Base-by-base conservation (phyloP, 1,140 invertebrate species). In the Penaeus indicus region DNA sequence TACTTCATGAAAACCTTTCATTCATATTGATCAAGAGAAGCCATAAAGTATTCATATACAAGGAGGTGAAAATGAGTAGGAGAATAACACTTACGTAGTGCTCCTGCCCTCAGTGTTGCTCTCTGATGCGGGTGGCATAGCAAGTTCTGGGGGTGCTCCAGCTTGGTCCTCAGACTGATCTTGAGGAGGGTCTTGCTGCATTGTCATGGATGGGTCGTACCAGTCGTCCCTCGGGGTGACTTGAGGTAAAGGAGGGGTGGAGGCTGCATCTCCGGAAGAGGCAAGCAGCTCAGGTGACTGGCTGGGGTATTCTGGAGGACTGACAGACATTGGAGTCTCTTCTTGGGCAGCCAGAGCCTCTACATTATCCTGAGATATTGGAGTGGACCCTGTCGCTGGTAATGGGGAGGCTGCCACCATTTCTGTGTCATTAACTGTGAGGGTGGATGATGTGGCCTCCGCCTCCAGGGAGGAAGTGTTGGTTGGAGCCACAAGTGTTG, bases 241-340 rank as follows among this genome's bases (percentile, higher is more conserved):
- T 60, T 88, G 89, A 32, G 91, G 87, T 19, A 77, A 78, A 21
- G 87, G 78, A 32, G 89, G 77, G 21, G 88, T 82, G n/a, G 69
- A 62, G 38, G 80, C 95, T n/a, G 95, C 93, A 90, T 95, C 95
- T 7, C 94, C 92, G 64, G 92, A 91, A 89, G 92, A 91, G 67
- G 90, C 90, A 72, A 90, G 81, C 77, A 91, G 91, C 72, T 91
- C 91, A 11, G 90, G 90, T 1, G 85, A 64, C 61, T 69, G 77
- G 72, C 84, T 75, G 60, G 86, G 69, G 32, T 90, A 88, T 38
- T 89, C 67, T 38, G 90, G 82, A 42, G 90, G 87, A 60, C 89
- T 88, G 19, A 89, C 86, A 47, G 91, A 86, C 85, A 90, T 90
- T 16, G 86, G 90, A 54, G 90, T 87, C 38, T 88, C 90, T 47